These are phyloP conservation scores for Poecilia picta DNA, from an alignment of 2,797 vertebrate species.

Conservation along the genomic window DNA sequence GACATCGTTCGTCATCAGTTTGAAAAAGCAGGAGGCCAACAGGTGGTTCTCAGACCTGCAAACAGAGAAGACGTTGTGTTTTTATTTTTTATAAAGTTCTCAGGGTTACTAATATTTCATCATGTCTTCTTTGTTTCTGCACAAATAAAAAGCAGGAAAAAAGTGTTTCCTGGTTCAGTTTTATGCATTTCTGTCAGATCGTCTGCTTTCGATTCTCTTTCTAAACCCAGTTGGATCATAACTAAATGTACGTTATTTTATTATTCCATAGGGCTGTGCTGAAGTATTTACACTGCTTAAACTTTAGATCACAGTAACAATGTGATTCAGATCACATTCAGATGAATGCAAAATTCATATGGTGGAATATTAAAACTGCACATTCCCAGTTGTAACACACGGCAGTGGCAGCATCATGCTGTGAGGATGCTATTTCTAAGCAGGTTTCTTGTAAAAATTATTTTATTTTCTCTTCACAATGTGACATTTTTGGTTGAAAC, in stretches of 20 bases:
- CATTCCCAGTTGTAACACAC: neutral
- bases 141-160: neutral
- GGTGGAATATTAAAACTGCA: neutral
- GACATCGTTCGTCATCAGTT: constrained; percentile 86
- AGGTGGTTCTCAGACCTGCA: constrained; percentile 76
- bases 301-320: neutral
- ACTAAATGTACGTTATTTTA: neutral
- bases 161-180: neutral
- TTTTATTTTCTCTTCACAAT: neutral
- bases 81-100: neutral
- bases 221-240: neutral
- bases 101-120: neutral
- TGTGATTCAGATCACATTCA: neutral
- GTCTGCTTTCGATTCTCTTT: neutral
- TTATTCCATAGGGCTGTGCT: neutral
- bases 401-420: neutral
- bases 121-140: neutral
- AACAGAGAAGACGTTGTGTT: neutral
- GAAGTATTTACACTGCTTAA: neutral
- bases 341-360: neutral
- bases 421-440: neutral
- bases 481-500: neutral
- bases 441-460: neutral
- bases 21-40: constrained; percentile 84
- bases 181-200: neutral